Base-by-base conservation (phyloP, 1,140 invertebrate genomes). In the Drosophila aff. region DNA sequence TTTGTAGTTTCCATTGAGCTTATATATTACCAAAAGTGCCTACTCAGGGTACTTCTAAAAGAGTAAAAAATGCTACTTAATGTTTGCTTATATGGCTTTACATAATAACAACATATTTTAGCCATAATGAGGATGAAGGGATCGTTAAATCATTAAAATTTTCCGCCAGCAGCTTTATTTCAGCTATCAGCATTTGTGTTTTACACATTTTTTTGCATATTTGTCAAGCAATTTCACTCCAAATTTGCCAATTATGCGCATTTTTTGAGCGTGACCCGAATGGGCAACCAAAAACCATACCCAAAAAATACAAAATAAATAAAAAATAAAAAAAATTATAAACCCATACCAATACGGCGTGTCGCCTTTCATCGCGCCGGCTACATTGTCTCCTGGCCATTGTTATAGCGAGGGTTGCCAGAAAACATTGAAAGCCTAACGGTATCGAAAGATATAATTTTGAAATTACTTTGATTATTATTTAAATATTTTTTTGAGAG, bases 161-260 rank as follows among this genome's bases (percentile, higher is more conserved):
- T 33, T 21, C 26, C 26, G 21, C 11, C 40, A 43, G 18, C 63
- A 33, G 28, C 28, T 23, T 13, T 66, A 62, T 63, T 43, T n/a
- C 16, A 18, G 47, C 9, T 36, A 18, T 38, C 61, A 31, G 21
- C 61, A 26, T 67, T 46, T 46, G 40, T 46, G 40, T 18, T 44
- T 16, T 41, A n/a, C 44, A 67, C 47, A 67, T 72, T 77, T 84
- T 80, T 80, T 80, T 83, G 77, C 77, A 84, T 77, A 84, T 84
- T 84, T 84, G 81, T 84, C 81, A 80, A 67, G 66, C 81, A 84
- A 84, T 84, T 84, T 84, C 57, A 84, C 81, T 84, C 81, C 73
- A 85, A 84, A 84, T 84, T 84, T 84, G 82, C 81, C 81, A 84
- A 84, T 84, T 84, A 84, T 84, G 81, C 81, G 82, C 77, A 84